Conservation (phyloP, 2,888 invertebrate genomes). For the Hemicrepidius hirtus region DNA sequence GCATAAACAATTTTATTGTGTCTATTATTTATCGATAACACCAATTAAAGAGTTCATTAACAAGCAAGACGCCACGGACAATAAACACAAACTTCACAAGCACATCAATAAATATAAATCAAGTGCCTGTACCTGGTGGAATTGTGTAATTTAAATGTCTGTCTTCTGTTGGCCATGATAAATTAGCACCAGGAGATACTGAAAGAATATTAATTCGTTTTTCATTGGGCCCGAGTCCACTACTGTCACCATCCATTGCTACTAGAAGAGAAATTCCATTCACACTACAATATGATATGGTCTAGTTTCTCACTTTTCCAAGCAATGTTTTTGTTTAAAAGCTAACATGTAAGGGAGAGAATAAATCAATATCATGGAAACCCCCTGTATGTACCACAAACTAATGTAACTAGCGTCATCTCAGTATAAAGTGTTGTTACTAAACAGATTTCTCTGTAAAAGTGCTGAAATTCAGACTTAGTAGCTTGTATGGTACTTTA, state of each 20-base stretch:
- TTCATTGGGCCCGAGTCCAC: slow-evolving; percentile 69
- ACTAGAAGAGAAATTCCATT: not conserved
- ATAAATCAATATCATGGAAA: not conserved
- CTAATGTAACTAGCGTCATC: not conserved
- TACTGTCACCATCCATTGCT: slow-evolving; percentile 12
- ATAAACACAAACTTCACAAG: not conserved
- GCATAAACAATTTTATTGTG: too few relatives aligned
- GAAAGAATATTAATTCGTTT: slow-evolving; percentile 67
- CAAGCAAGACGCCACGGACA: not conserved
- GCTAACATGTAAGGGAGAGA: not conserved
- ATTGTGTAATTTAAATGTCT: slow-evolving; percentile 69
- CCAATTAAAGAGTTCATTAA: not conserved
- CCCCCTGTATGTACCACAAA: not conserved
- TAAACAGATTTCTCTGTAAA: too few relatives aligned
- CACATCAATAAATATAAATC: not conserved
- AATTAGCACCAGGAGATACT: slow-evolving; percentile 66
- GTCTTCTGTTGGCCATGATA: slow-evolving; percentile 67
- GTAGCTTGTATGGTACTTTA: too few relatives aligned
- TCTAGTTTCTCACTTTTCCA: too few relatives aligned
- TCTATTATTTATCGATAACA: too few relatives aligned
- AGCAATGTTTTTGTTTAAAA: not conserved
- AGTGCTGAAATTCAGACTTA: too few relatives aligned
- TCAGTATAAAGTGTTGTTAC: not conserved
- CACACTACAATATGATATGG: too few relatives aligned
- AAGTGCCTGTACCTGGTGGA: slow-evolving; percentile 65